Evolutionary conservation across 2,888 invertebrate genomes (phyloP), one percentile per base, ranked within the genome.

Genomic region (Cantharis rustica): DNA sequence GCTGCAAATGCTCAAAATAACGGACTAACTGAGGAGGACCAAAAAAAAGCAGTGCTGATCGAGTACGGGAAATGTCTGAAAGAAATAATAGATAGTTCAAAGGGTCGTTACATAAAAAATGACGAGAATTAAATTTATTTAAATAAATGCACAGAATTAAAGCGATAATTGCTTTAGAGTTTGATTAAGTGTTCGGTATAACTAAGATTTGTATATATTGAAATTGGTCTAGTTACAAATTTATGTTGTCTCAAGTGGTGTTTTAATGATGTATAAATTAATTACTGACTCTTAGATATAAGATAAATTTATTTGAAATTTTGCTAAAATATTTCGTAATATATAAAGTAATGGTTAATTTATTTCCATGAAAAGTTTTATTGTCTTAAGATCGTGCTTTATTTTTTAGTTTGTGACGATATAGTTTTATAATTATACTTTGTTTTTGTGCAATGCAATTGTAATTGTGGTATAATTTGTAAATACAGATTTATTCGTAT

Each of bases 51-150:
- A 85, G 94, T 99, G 81, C 92, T 99, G 80, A 95, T 97, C 86
- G 99, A 99, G 89, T 97, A 98, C 88, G 97, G 98, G 63, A 92
- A 96, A 81, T 98, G 98, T 88, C 91, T 99, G 76, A 94, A 95
- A 84, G 96, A 98, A 89, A 97, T 99, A 84, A 98, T 98, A 84
- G 93, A 93, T 79, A 94, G 93, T 82, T 90, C 90, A 23, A 75
- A 77, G 66, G 80, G 78, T 47, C 73, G 68, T 68, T 71, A 15
- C 62, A 31, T 68, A 17, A 23, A 66, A 66, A 66, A 10, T 3
- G 64, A 66, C 0, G 64, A 20, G 20, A 66, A 66, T 66, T 66
- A 66, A 66, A 20, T 20, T 66, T 17, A 10, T 66, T 17, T 20
- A 64, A 64, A 31, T 17, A 66, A 66, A 66, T 66, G 64, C 64